Evolutionary conservation across 2,113 vertebrate species (phyloP).

Genomic region (Cygnus buccinator): DNA sequence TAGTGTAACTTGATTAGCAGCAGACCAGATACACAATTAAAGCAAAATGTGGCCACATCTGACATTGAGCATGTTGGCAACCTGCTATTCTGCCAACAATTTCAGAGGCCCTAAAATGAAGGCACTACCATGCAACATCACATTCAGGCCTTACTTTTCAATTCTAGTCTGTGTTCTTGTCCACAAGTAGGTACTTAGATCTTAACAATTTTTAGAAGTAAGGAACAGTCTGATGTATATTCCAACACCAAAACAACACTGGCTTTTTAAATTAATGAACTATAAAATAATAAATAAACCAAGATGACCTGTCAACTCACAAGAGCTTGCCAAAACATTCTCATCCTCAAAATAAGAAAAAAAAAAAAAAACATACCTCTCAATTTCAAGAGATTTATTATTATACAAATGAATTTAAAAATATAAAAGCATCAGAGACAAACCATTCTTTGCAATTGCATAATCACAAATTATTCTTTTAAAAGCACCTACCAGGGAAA

Average conservation of each 20-base stretch:
- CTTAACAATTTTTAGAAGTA: neutral
- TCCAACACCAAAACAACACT: neutral
- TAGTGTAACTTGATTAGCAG: neutral
- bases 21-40: neutral
- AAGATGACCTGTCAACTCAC: neutral
- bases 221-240: neutral
- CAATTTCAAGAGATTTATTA: neutral
- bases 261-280: neutral
- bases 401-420: neutral
- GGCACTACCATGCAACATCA: neutral
- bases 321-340: neutral
- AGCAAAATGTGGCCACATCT: neutral
- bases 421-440: neutral
- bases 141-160: neutral
- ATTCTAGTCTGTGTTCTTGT: neutral
- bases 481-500: constrained; percentile 76
- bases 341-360: neutral
- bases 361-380: neutral
- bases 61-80: neutral
- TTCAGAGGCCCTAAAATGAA: neutral
- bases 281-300: neutral
- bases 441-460: neutral
- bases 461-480: neutral
- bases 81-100: neutral
- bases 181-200: fast-evolving